Percentiles rank a stretch among this genome's conserved stretches.
Conservation (phyloP, 2,797 vertebrate species). For the Lerista edwardsae region DNA sequence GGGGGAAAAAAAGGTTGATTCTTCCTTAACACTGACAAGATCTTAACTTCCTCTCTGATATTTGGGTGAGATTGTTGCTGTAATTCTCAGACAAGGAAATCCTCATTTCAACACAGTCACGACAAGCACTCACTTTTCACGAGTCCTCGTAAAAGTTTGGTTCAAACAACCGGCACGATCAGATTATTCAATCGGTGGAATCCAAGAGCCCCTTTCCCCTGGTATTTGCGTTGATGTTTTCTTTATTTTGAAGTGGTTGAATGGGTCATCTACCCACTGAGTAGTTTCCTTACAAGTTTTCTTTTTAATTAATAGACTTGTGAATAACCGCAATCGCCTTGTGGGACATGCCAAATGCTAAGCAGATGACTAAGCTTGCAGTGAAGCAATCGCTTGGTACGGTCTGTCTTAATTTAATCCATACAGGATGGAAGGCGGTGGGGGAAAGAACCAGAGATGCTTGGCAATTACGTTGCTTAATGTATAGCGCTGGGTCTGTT, state of each 20-base stretch:
- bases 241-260: constrained; percentile 69
- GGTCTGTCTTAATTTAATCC: constrained; percentile 79
- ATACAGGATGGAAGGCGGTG: constrained; percentile 49
- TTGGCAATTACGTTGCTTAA: constrained; percentile 58
- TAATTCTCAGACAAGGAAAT: constrained; percentile 44
- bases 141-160: constrained; percentile 53
- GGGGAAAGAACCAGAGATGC: constrained; percentile 62
- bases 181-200: constrained; percentile 46
- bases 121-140: constrained; percentile 56
- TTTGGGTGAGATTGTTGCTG: constrained; percentile 3
- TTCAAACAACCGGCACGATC: constrained; percentile 56
- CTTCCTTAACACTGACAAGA: constrained; percentile 44
- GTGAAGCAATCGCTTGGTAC: constrained; percentile 69
- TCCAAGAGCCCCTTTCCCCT: too few relatives aligned
- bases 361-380: constrained; percentile 76
- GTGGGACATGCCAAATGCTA: constrained; percentile 74
- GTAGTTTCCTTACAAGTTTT: constrained; percentile 72
- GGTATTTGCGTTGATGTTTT: constrained; percentile 58
- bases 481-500: constrained; percentile 72
- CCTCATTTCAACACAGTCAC: constrained; percentile 50
- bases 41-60: constrained; percentile 30
- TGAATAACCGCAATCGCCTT: constrained; percentile 77
- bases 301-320: constrained; percentile 81
- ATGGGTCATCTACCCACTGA: constrained; percentile 67
- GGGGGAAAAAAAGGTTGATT: constrained; percentile 39